Percentiles rank a stretch among this genome's conserved stretches.
Evolutionary conservation across 2,113 vertebrate genomes (phyloP).

Genomic region (Semicossyphus pulcher): DNA sequence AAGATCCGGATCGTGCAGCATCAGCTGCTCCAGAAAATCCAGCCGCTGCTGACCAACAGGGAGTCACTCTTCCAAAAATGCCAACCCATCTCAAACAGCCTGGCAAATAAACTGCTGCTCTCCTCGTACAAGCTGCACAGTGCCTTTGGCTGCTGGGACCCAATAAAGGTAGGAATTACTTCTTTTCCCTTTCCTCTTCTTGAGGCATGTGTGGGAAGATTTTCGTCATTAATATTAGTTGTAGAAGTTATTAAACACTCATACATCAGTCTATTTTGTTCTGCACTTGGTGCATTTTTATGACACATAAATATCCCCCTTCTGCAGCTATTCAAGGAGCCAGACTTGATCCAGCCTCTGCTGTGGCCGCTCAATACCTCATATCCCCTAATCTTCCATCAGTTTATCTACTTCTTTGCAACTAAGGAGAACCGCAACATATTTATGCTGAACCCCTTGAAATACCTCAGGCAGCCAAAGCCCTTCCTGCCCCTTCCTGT

Average conservation of each 20-base stretch:
- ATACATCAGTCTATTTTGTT: too few relatives aligned
- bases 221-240: too few relatives aligned
- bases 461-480: conserved; percentile 90
- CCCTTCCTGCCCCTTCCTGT: conserved; percentile 85
- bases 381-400: conserved; percentile 89
- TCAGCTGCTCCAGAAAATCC: conserved; percentile 83
- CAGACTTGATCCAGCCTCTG: conserved; percentile 87
- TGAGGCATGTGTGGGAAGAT: too few relatives aligned
- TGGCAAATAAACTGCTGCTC: conserved; percentile 87
- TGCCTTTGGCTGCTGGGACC: conserved; percentile 91
- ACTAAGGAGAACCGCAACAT: conserved; percentile 88
- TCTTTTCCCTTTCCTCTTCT: too few relatives aligned
- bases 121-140: conserved; percentile 89
- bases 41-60: conserved; percentile 87
- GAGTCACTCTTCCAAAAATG: conserved; percentile 92
- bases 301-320: background rate
- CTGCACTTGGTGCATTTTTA: conserved; percentile 2
- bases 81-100: conserved; percentile 81
- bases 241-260: too few relatives aligned
- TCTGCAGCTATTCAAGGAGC: conserved; percentile 85
- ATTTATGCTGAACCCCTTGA: conserved; percentile 93
- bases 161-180: conserved; percentile 86
- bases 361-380: conserved; percentile 75
- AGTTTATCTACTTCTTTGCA: conserved; percentile 93
- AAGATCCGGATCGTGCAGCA: conserved; percentile 80